phyloP scores from a whole-genome alignment of 2,797 vertebrate species.

The Phoebastria nigripes region DNA sequence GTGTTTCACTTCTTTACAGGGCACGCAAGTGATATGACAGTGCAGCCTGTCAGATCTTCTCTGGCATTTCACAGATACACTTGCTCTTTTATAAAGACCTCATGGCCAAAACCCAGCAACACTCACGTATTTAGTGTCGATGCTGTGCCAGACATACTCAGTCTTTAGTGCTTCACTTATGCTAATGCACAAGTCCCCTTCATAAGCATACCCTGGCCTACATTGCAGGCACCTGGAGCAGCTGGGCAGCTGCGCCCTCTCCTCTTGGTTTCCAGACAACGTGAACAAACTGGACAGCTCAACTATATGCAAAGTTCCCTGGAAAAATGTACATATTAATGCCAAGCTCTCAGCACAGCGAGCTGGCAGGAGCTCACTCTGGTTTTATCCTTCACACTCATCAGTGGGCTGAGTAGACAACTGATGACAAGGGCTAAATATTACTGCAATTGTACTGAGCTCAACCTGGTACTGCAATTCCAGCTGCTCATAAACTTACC shows the following conservation, averaged over 20 bases:
- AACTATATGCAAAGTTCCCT: not conserved
- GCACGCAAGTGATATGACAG: not conserved
- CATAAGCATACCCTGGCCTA: not conserved
- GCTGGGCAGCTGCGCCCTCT: not conserved
- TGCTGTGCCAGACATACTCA: not conserved
- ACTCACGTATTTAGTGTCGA: not conserved
- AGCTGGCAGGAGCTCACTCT: not conserved
- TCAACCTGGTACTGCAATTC: not conserved
- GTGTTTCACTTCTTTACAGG: not conserved
- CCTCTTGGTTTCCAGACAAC: not conserved
- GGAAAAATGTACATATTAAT: not conserved
- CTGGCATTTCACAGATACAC: not conserved
- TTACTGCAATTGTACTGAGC: not conserved
- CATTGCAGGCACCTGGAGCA: not conserved
- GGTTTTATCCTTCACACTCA: not conserved
- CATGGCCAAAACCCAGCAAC: not conserved
- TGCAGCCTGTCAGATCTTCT: not conserved
- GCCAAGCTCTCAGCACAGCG: not conserved
- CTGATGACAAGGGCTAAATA: not conserved
- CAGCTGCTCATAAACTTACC: not conserved
- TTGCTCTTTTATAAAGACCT: not conserved
- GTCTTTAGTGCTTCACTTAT: not conserved
- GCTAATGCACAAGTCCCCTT: not conserved
- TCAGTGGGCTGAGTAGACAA: not conserved
- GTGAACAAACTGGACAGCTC: not conserved